A percentile compares a stretch with the other conserved stretches of the same genome.
phyloP scores from a whole-genome alignment of 2,888 invertebrate species.

The Leptogaster cylindrica region DNA sequence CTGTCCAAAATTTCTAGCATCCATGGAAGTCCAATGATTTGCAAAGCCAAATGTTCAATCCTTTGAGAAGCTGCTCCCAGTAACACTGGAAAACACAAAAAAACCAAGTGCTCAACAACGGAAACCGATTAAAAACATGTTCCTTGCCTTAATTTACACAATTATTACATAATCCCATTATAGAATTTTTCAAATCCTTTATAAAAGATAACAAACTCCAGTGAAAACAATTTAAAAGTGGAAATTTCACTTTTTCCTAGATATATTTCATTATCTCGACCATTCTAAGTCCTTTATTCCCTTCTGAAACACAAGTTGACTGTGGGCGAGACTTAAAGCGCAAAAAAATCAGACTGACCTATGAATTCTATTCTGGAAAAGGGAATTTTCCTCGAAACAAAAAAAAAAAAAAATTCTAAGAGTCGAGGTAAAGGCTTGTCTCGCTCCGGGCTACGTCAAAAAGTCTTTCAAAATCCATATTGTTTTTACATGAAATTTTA shows the following conservation, averaged over 20 bases:
- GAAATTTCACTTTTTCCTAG: too few relatives aligned
- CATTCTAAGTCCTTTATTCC: background rate
- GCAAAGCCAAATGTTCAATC: conserved; percentile 80
- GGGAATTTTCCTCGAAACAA: background rate
- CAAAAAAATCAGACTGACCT: too few relatives aligned
- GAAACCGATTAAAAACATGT: too few relatives aligned
- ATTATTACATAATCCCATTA: too few relatives aligned
- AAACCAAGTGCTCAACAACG: too few relatives aligned
- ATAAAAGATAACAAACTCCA: too few relatives aligned
- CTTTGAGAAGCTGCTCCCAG: conserved; percentile 93
- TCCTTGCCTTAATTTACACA: too few relatives aligned
- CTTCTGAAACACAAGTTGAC: background rate
- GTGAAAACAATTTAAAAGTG: too few relatives aligned
- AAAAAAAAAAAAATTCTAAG: background rate
- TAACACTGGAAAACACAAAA: conserved; percentile 69
- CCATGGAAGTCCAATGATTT: conserved; percentile 80
- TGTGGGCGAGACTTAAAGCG: background rate
- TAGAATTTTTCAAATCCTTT: too few relatives aligned
- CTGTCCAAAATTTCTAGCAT: conserved; percentile 74
- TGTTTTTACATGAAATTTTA: conserved; percentile 13
- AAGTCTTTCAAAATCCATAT: conserved; percentile 17
- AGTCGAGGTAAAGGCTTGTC: conserved; percentile 11
- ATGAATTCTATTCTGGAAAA: background rate
- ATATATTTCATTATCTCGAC: conserved; percentile 18
- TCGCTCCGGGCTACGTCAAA: background rate